Evolutionary conservation across 1,140 invertebrate species (phyloP).

Genomic region (Bombus haemorrhoidalis): DNA sequence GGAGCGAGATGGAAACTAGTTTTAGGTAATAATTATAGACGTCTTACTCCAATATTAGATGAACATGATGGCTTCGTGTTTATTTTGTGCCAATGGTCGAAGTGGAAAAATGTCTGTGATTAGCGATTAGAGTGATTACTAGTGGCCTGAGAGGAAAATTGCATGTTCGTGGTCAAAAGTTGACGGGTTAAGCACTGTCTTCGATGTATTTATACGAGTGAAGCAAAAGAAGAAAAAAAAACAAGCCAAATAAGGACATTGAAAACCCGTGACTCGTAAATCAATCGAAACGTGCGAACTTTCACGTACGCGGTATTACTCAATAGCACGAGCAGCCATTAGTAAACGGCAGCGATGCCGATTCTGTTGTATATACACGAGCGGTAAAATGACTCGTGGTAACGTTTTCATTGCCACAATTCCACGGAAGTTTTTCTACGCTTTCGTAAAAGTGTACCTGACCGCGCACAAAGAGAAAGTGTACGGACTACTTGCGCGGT

Average conservation of each 20-base stretch:
- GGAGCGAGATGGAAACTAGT: no score
- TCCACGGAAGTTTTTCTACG: conserved; percentile 50
- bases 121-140: no score
- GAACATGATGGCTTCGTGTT: no score
- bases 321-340: conserved; percentile 4
- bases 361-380: neutral
- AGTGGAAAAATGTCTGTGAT: no score
- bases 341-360: neutral
- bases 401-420: conserved; percentile 52
- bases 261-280: neutral
- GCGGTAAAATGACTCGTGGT: neutral
- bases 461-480: conserved; percentile 62
- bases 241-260: neutral
- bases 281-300: conserved; percentile 28
- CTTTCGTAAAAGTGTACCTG: conserved; percentile 54
- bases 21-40: no score
- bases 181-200: no score
- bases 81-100: no score
- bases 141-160: no score
- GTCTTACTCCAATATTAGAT: no score
- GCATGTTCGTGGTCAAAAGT: no score
- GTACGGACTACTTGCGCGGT: conserved; percentile 55
- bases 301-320: conserved; percentile 35
- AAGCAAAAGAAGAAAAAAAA: no score
- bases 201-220: no score